These are phyloP conservation scores for Noctua fimbriata DNA, from an alignment of 2,888 invertebrate species.

Conservation along the genomic window DNA sequence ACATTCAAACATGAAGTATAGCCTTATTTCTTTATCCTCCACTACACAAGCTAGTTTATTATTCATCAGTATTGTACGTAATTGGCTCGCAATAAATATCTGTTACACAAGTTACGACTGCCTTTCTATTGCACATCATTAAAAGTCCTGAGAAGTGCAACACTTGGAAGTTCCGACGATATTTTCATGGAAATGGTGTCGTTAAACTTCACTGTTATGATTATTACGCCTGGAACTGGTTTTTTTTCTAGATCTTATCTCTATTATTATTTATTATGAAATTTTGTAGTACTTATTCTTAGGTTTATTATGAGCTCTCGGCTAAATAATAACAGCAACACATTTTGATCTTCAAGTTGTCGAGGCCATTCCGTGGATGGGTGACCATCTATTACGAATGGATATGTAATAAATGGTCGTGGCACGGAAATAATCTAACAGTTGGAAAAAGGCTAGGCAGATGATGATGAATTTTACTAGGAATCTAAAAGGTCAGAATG, in stretches of 20 bases:
- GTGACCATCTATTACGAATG: neutral
- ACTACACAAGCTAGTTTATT: conserved; percentile 36
- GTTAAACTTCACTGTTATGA: conserved; percentile 46
- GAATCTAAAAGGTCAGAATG: neutral
- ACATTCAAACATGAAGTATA: conserved; percentile 1
- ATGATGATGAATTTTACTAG: neutral
- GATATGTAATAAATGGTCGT: neutral
- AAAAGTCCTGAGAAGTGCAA: conserved; percentile 39
- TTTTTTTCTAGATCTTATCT: neutral
- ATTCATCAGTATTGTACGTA: conserved; percentile 47
- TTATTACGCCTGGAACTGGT: conserved; percentile 3
- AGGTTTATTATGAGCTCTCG: neutral
- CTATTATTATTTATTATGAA: neutral
- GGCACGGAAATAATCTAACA: neutral
- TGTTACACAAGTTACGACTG: conserved; percentile 42
- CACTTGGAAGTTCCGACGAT: conserved; percentile 40
- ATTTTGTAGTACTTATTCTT: neutral
- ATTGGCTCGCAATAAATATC: conserved; percentile 55
- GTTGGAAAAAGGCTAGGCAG: neutral
- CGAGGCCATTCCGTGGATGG: neutral
- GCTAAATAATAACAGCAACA: neutral
- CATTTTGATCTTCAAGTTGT: neutral
- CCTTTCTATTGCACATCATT: conserved; percentile 49
- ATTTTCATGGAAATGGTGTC: conserved; percentile 42
- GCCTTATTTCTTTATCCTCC: neutral